Percentiles rank a stretch among this genome's conserved stretches.
These are phyloP conservation scores for Chamaea fasciata DNA, from an alignment of 2,113 vertebrate genomes.

Conservation along the genomic window DNA sequence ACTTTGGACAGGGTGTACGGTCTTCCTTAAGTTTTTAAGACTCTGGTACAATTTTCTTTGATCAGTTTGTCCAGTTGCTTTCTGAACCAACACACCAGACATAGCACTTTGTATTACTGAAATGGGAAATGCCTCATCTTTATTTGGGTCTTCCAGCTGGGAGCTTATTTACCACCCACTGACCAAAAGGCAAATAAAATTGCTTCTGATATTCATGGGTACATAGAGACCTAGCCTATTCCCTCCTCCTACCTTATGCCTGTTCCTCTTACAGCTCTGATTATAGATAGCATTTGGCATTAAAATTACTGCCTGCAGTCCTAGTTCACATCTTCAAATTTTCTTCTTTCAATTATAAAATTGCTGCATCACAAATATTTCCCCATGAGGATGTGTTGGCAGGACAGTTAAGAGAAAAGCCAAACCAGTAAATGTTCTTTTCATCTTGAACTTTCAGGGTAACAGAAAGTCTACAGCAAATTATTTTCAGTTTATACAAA, in stretches of 20 bases:
- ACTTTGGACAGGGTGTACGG: background rate
- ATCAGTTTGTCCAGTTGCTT: background rate
- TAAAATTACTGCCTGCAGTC: background rate
- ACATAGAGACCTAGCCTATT: background rate
- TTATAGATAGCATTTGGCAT: background rate
- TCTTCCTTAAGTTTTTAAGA: background rate
- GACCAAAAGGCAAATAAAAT: background rate
- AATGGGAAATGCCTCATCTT: background rate
- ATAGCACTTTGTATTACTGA: background rate
- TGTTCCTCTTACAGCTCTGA: background rate
- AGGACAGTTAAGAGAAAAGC: background rate
- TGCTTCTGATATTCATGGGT: background rate
- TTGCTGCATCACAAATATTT: rapidly evolving
- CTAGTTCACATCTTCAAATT: background rate
- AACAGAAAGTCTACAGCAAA: background rate
- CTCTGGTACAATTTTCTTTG: background rate
- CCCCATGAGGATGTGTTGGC: background rate
- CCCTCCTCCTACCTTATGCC: background rate
- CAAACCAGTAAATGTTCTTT: background rate
- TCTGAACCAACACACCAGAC: background rate
- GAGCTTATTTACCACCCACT: background rate
- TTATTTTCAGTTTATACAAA: background rate
- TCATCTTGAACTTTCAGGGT: background rate
- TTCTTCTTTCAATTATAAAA: background rate
- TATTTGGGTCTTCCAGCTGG: background rate